Conservation (phyloP, 2,888 invertebrate species). For the Drosophila tanythrix region DNA sequence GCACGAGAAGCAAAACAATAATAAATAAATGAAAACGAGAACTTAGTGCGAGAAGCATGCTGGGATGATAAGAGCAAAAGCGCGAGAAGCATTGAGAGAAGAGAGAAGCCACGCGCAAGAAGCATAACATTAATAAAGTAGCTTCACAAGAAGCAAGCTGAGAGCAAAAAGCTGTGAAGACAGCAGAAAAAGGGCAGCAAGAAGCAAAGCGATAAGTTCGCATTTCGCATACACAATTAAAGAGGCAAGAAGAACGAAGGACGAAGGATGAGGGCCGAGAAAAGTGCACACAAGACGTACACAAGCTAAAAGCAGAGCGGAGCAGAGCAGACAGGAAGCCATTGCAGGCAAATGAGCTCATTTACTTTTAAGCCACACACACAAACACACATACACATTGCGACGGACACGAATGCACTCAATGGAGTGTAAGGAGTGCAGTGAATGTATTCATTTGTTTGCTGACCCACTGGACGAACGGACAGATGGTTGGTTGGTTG, state of each 20-base stretch:
- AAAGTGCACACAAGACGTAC: neutral
- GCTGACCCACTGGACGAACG: constrained; percentile 16
- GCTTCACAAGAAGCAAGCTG: neutral
- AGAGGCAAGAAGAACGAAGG: neutral
- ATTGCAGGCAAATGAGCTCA: constrained; percentile 12
- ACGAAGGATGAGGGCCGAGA: neutral
- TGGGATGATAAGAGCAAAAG: neutral
- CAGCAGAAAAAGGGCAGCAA: neutral
- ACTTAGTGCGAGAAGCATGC: neutral
- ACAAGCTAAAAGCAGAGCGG: neutral
- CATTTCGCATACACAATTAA: neutral
- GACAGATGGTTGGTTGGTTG: neutral
- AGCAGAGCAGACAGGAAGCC: neutral
- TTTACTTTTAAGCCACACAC: constrained; percentile 1
- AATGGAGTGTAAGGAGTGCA: constrained; percentile 18
- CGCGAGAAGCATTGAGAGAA: neutral
- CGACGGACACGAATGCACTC: constrained; percentile 5
- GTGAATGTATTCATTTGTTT: neutral
- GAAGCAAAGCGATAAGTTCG: constrained; percentile 10
- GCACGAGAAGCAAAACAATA: neutral
- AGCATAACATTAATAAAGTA: neutral
- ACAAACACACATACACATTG: neutral
- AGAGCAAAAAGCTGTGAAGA: neutral
- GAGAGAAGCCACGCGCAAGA: neutral
- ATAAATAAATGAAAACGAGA: neutral